Conservation (phyloP, 2,888 invertebrate species). For the Platycheirus rosarum region DNA sequence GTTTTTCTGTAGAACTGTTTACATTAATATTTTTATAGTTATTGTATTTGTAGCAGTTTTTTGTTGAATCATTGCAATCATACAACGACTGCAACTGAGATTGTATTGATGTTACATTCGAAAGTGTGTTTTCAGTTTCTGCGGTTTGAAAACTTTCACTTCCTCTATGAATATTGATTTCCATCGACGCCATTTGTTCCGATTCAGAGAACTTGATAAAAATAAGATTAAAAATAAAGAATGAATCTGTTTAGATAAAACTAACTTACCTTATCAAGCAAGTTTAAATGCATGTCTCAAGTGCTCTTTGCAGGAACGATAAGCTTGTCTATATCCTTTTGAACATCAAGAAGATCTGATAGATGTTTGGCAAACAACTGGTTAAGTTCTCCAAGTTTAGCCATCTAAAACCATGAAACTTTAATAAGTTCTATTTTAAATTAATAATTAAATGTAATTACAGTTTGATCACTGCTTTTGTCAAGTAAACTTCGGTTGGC, state of each 20-base stretch:
- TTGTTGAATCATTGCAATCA: conserved; percentile 78
- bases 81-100: conserved; percentile 82
- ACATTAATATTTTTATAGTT: conserved; percentile 69
- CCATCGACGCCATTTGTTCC: conserved; percentile 78
- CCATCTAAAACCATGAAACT: conserved; percentile 77
- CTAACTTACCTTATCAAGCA: conserved; percentile 78
- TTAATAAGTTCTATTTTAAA: not conserved
- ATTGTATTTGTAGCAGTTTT: conserved; percentile 74
- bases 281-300: conserved; percentile 81
- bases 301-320: conserved; percentile 82
- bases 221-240: conserved; percentile 6
- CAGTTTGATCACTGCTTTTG: conserved; percentile 89
- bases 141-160: conserved; percentile 72
- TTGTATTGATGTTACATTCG: conserved; percentile 82
- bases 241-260: not conserved
- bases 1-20: conserved; percentile 66
- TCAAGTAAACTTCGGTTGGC: conserved; percentile 82
- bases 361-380: conserved; percentile 81
- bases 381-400: conserved; percentile 81
- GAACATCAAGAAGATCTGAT: conserved; percentile 81
- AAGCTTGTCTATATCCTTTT: conserved; percentile 83
- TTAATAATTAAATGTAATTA: conserved; percentile 77
- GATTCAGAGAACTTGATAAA: conserved; percentile 78
- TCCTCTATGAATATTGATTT: conserved; percentile 74
- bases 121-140: conserved; percentile 81